Percentiles rank a stretch among this genome's conserved stretches.
phyloP scores from a whole-genome alignment of 2,888 invertebrate genomes.

The Phlogophora meticulosa region DNA sequence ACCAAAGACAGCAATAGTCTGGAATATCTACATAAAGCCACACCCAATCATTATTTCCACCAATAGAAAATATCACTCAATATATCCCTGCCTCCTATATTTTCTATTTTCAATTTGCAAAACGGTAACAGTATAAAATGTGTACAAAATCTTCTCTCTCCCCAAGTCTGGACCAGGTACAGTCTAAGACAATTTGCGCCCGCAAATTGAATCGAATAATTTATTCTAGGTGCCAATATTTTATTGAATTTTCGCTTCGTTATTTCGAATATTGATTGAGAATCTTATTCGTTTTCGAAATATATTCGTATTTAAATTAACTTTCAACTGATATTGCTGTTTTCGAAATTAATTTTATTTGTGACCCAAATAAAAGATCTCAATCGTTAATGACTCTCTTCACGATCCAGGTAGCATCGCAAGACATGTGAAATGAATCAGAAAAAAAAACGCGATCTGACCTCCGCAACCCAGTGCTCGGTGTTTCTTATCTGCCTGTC shows the following conservation, averaged over 20 bases:
- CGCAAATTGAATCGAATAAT: slow-evolving; percentile 36
- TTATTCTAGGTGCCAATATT: slow-evolving; percentile 38
- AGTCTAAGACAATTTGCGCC: slow-evolving; percentile 34
- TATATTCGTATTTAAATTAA: slow-evolving; percentile 11
- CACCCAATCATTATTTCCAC: not conserved
- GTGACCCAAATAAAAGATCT: not conserved
- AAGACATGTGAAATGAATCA: not conserved
- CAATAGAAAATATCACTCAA: slow-evolving; percentile 8
- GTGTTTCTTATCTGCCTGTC: no score
- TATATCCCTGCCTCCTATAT: not conserved
- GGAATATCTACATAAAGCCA: no score
- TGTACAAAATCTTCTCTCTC: slow-evolving; percentile 21
- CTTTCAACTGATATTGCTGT: not conserved
- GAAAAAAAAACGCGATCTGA: not conserved
- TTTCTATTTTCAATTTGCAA: slow-evolving; percentile 18
- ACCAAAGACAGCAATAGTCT: no score
- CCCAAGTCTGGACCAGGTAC: slow-evolving; percentile 9
- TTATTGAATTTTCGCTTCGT: slow-evolving; percentile 18
- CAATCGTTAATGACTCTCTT: not conserved
- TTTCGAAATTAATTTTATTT: slow-evolving; percentile 20
- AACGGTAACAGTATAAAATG: slow-evolving; percentile 5
- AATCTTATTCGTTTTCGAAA: slow-evolving; percentile 35
- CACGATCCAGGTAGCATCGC: not conserved
- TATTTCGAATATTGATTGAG: slow-evolving; percentile 29
- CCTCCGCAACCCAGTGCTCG: no score